Conservation (phyloP, 2,797 vertebrate genomes). For the Enteromius afrohamiltoni region DNA sequence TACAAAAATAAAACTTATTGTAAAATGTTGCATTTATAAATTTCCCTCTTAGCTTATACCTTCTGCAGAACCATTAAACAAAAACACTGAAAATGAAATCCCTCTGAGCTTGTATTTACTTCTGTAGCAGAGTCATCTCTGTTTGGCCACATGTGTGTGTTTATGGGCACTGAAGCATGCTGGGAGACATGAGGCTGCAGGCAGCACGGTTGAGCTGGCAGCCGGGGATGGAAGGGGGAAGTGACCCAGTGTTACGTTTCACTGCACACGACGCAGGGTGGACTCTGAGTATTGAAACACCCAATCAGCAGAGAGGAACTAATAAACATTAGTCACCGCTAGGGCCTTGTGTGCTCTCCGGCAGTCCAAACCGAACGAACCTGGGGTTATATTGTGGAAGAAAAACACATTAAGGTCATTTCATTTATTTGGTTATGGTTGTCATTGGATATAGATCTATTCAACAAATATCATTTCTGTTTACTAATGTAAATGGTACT, state of each 20-base stretch:
- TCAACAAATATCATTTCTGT: neutral
- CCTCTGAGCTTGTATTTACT: slow-evolving; percentile 4
- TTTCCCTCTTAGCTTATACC: neutral
- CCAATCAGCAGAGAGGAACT: slow-evolving; percentile 44
- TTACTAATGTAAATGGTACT: neutral
- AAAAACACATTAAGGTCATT: neutral
- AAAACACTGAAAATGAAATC: neutral
- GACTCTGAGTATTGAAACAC: slow-evolving; percentile 23
- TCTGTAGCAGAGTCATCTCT: slow-evolving; percentile 12
- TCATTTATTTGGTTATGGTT: neutral
- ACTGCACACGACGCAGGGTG: slow-evolving; percentile 7
- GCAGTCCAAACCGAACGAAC: neutral
- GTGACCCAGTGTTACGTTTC: slow-evolving; percentile 50
- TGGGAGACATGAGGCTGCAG: slow-evolving; percentile 59
- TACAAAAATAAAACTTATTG: neutral
- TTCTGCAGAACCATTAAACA: slow-evolving; percentile 1
- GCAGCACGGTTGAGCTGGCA: slow-evolving; percentile 39
- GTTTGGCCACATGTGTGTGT: slow-evolving; percentile 53
- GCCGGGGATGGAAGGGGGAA: slow-evolving; percentile 49
- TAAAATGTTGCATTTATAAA: neutral
- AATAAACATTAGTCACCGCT: slow-evolving; percentile 37
- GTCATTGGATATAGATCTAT: neutral
- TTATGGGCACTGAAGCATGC: slow-evolving; percentile 63
- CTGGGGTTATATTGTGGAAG: neutral
- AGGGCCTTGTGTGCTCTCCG: neutral